phyloP scores from a whole-genome alignment of 2,113 vertebrate genomes.

The Anseranas semipalmata region DNA sequence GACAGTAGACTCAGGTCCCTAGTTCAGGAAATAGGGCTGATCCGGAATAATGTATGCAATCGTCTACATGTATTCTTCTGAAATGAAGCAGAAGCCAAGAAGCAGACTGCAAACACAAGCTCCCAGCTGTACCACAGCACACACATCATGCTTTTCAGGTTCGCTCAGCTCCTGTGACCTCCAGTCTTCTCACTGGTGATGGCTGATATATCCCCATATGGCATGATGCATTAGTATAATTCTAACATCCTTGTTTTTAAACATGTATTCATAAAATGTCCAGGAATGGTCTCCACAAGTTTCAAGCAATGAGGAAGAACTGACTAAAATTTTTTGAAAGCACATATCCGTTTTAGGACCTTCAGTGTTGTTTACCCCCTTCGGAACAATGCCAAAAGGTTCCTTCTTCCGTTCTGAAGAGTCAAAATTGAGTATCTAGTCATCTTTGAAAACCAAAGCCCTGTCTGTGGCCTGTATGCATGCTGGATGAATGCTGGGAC shows the following conservation, averaged over 20 bases:
- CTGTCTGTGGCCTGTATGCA: background rate
- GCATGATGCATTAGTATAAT: background rate
- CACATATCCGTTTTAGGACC: background rate
- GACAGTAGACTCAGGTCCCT: background rate
- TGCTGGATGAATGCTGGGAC: background rate
- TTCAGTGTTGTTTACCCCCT: background rate
- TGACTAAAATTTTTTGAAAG: background rate
- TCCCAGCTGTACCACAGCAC: background rate
- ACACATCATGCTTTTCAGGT: background rate
- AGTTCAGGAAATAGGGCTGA: background rate
- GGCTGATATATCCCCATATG: background rate
- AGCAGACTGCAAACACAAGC: background rate
- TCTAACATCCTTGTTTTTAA: background rate
- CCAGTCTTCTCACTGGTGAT: background rate
- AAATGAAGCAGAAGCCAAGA: background rate
- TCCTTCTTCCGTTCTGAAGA: background rate
- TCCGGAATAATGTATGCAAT: background rate
- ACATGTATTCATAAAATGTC: fast-evolving
- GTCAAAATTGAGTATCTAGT: background rate
- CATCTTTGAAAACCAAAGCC: background rate
- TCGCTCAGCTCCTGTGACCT: background rate
- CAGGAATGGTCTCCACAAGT: background rate
- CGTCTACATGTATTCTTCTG: background rate
- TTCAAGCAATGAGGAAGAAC: background rate
- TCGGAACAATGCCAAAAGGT: background rate